phyloP scores from a whole-genome alignment of 1,140 invertebrate species.

The Metaphire vulgaris region DNA sequence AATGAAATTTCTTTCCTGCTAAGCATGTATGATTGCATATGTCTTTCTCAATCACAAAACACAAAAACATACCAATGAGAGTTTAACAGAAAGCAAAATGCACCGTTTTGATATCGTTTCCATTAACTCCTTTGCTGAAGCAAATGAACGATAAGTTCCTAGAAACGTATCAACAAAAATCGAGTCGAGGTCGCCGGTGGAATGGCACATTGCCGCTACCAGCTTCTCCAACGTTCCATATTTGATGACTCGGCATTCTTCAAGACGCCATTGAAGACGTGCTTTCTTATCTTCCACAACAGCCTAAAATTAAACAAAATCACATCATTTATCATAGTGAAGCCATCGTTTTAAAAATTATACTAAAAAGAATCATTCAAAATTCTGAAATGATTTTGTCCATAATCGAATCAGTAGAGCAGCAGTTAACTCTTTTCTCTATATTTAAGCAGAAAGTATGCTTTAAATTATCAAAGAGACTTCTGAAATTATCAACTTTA shows the following conservation, averaged over 20 bases:
- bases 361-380: constrained; percentile 32
- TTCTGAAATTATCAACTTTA: neutral
- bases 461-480: neutral
- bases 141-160: constrained; percentile 83
- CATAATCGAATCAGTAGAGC: neutral
- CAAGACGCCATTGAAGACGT: constrained; percentile 98
- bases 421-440: neutral
- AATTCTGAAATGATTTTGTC: constrained; percentile 25
- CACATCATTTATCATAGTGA: constrained; percentile 34
- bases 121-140: constrained; percentile 71
- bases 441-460: neutral
- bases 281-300: constrained; percentile 65
- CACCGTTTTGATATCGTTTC: constrained; percentile 69
- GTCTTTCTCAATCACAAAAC: too few species aligned
- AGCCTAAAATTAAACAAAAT: constrained; percentile 13
- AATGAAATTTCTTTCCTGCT: too few species aligned
- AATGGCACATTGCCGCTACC: constrained; percentile 82
- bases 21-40: too few species aligned
- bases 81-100: too few species aligned
- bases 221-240: constrained; percentile 88
- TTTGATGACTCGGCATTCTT: constrained; percentile 87
- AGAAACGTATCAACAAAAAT: constrained; percentile 97
- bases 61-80: too few species aligned
- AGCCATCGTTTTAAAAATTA: constrained; percentile 42
- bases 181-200: constrained; percentile 90